These are phyloP conservation scores for Clitarchus hookeri DNA, from an alignment of 2,888 invertebrate genomes.

Conservation along the genomic window DNA sequence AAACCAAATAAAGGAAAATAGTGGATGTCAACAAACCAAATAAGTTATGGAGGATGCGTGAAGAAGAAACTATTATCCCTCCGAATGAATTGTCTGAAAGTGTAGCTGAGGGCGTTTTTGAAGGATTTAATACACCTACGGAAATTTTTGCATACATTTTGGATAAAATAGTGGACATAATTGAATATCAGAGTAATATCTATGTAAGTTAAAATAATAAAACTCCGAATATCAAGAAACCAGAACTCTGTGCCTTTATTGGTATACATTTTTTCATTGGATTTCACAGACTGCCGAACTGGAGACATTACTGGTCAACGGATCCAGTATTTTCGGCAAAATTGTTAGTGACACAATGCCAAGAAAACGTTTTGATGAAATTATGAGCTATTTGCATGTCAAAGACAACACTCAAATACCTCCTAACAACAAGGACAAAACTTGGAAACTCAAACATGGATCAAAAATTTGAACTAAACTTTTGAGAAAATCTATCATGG, in stretches of 20 bases:
- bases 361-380: constrained; percentile 31
- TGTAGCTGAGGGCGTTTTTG: background rate
- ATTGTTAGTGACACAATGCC: constrained; percentile 32
- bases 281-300: constrained; percentile 30
- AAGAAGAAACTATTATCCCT: background rate
- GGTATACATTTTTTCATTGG: constrained; percentile 35
- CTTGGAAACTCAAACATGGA: constrained; percentile 34
- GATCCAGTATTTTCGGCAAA: constrained; percentile 27
- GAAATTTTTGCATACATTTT: no score
- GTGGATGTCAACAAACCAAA: background rate
- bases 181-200: background rate
- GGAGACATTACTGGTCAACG: constrained; percentile 32
- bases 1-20: background rate
- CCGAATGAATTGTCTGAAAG: background rate
- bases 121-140: no score
- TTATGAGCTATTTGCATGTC: constrained; percentile 33
- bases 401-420: constrained; percentile 35
- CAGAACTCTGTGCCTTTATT: constrained; percentile 27
- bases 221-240: constrained; percentile 22
- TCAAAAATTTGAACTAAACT: constrained; percentile 32
- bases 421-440: constrained; percentile 30
- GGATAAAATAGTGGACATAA: no score
- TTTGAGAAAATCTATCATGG: constrained; percentile 35
- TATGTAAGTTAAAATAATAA: background rate
- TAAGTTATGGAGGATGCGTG: background rate